These are phyloP conservation scores for Lagodon rhomboides DNA, from an alignment of 2,797 vertebrate species.

Conservation along the genomic window DNA sequence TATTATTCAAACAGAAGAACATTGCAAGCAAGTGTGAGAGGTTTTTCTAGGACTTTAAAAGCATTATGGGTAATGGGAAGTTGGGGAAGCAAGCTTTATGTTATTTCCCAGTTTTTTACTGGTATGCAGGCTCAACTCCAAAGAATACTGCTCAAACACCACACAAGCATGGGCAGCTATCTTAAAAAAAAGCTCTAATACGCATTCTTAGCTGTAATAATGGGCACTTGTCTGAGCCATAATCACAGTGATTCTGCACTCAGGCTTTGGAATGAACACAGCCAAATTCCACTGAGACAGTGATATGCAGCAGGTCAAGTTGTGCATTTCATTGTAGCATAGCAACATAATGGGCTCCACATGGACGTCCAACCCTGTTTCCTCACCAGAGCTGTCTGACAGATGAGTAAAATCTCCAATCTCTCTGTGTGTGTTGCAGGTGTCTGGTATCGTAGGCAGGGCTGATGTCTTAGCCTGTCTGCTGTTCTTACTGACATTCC, in stretches of 20 bases:
- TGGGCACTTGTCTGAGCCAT: background rate
- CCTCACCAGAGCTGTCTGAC: background rate
- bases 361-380: constrained; percentile 16
- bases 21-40: no score
- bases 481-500: constrained; percentile 95
- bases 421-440: constrained; percentile 82
- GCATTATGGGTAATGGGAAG: background rate
- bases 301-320: constrained; percentile 7
- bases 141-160: background rate
- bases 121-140: background rate
- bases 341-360: constrained; percentile 24
- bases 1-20: background rate
- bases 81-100: background rate
- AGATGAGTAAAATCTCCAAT: background rate
- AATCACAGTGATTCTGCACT: background rate
- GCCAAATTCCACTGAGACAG: background rate
- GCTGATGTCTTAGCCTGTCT: constrained; percentile 95
- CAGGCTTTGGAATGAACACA: background rate
- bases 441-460: constrained; percentile 96
- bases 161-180: background rate
- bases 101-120: background rate
- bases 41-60: background rate
- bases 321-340: constrained; percentile 14
- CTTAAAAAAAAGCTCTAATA: background rate
- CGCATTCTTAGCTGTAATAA: background rate